phyloP scores from a whole-genome alignment of 2,113 vertebrate genomes.

The Epinephelus moara region DNA sequence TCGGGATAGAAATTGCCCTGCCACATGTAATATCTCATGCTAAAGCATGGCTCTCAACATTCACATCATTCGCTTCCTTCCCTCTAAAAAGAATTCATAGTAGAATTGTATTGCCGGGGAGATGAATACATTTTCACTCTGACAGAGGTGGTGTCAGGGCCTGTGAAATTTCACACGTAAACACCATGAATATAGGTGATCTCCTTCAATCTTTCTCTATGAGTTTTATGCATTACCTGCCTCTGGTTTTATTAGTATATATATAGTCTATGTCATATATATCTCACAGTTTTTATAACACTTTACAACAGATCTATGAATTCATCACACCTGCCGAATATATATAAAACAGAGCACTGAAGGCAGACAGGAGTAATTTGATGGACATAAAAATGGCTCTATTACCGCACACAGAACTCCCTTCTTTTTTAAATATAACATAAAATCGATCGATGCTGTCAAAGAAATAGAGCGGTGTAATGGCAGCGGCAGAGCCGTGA shows the following conservation, averaged over 20 bases:
- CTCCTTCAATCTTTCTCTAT: slow-evolving; percentile 10
- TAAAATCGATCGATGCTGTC: slow-evolving; percentile 53
- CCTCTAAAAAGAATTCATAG: slow-evolving; percentile 43
- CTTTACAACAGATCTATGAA: slow-evolving; percentile 27
- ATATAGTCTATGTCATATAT: no score
- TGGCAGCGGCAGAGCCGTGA: slow-evolving; percentile 14
- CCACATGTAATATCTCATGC: slow-evolving; percentile 81
- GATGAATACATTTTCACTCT: slow-evolving; percentile 41
- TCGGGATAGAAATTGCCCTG: slow-evolving; percentile 82
- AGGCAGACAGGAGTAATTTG: slow-evolving; percentile 23
- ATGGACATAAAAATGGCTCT: slow-evolving; percentile 39
- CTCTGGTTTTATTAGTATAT: slow-evolving; percentile 11
- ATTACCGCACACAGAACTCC: slow-evolving; percentile 21
- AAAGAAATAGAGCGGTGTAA: slow-evolving; percentile 32
- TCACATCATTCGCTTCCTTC: slow-evolving; percentile 54
- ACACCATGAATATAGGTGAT: slow-evolving; percentile 16
- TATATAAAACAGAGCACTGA: slow-evolving; percentile 21
- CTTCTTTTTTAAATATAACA: slow-evolving; percentile 37
- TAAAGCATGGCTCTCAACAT: slow-evolving; percentile 46
- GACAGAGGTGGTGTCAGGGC: slow-evolving; percentile 28
- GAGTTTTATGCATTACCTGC: slow-evolving; percentile 29
- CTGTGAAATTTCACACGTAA: slow-evolving; percentile 35
- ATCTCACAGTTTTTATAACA: slow-evolving; percentile 13
- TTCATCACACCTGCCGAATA: slow-evolving; percentile 20
- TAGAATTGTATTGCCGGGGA: slow-evolving; percentile 11